Percentiles rank a stretch among this genome's conserved stretches.
These are phyloP conservation scores for Tyrannus savana DNA, from an alignment of 2,113 vertebrate genomes.

Conservation along the genomic window DNA sequence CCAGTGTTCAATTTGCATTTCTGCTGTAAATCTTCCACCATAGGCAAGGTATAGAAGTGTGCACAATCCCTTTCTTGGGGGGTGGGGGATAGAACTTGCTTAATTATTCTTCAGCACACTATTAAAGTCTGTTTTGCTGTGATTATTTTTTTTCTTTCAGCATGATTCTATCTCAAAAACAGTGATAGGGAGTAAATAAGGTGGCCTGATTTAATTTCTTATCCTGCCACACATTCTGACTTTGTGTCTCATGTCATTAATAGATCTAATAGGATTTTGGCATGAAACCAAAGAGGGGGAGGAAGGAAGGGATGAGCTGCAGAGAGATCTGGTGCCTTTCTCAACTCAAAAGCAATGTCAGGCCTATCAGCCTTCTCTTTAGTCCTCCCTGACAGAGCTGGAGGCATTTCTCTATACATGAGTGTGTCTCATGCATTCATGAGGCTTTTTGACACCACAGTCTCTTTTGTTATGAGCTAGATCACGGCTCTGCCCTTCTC, in stretches of 20 bases:
- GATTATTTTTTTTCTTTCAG: background rate
- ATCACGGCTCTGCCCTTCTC: slow-evolving; percentile 73
- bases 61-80: background rate
- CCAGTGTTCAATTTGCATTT: background rate
- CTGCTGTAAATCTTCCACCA: background rate
- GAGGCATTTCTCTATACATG: slow-evolving; percentile 74
- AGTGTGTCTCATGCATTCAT: slow-evolving; percentile 87
- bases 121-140: background rate
- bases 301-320: slow-evolving; percentile 12
- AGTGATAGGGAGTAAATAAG: slow-evolving; percentile 20
- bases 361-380: slow-evolving; percentile 50
- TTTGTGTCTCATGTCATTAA: slow-evolving; percentile 24
- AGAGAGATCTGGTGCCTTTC: slow-evolving; percentile 42
- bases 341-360: slow-evolving; percentile 29
- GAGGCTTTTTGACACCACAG: slow-evolving; percentile 80
- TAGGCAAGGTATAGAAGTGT: background rate
- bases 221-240: slow-evolving; percentile 35
- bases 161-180: background rate
- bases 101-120: background rate
- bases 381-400: slow-evolving; percentile 67
- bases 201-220: slow-evolving; percentile 37
- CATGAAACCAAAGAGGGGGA: background rate
- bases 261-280: slow-evolving; percentile 52
- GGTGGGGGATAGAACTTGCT: background rate
- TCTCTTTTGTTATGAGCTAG: slow-evolving; percentile 82